Base-by-base conservation (phyloP, 1,140 invertebrate species). In the Druon quercuslanigerum region DNA sequence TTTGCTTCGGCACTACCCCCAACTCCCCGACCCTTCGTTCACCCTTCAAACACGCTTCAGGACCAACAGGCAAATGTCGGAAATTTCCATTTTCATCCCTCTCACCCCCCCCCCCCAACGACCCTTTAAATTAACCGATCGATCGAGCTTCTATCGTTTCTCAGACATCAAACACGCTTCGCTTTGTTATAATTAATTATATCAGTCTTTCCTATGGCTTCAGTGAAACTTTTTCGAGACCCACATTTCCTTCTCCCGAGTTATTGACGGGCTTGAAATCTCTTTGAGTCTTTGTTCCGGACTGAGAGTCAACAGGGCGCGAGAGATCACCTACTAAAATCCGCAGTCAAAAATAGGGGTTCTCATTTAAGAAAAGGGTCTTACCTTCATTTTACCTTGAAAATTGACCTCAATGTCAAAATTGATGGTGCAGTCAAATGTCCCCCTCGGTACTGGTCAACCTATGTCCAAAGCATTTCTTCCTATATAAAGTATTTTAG, bases 111-210 rank as follows among this genome's bases (percentile, higher is more conserved):
- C 83, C 84, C 25, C 25, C 4, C 85, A 79, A 82, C 84, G 80
- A 84, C 88, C 87, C 87, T 91, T 89, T 88, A 87, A 90, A 90
- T 91, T 90, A 90, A 89, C 87, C 88, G 87, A 90, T 90, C 89
- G 90, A 90, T 91, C 88, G 86, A 82, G 76, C 83, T 80, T 78
- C 79, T 86, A 83, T 83, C 85, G 78, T 81, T 79, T 74, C 84
- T 84, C 81, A 78, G 83, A 87, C 87, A 88, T 90, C 87, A 90
- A 90, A 90, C 87, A 88, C 86, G 81, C 87, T 82, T 87, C 83
- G 86, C 86, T 88, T 87, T 82, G 85, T 86, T 89, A 88, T 90
- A 90, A 89, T 88, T 90, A 89, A 89, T 90, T 81, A 83, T 87
- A 85, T 85, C 81, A 79, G 82, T 85, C 81, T 84, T 82, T 57